phyloP scores from a whole-genome alignment of 2,797 vertebrate species.

The Hydrolagus colliei region DNA sequence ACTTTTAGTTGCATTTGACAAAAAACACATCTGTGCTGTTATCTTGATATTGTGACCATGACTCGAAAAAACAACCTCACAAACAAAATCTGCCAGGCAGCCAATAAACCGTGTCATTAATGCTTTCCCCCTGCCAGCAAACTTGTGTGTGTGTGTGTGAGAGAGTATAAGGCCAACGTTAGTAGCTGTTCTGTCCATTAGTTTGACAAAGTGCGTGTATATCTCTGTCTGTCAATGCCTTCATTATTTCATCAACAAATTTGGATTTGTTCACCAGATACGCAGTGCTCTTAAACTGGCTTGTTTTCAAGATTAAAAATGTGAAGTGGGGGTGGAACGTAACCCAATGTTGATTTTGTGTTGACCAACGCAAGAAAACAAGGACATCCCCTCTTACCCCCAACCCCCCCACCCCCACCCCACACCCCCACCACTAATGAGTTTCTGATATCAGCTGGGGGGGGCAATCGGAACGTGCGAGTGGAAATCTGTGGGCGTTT shows the following conservation, averaged over 20 bases:
- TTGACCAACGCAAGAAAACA: not conserved
- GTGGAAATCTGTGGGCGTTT: no score
- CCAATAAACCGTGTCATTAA: not conserved
- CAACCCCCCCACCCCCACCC: no score
- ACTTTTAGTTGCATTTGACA: slow-evolving; percentile 8
- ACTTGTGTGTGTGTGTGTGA: not conserved
- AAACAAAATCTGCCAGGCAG: not conserved
- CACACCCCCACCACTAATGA: no score
- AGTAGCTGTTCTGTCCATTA: not conserved
- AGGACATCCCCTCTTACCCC: no score
- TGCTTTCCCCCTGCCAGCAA: not conserved
- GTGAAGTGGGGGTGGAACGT: not conserved
- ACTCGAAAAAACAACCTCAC: not conserved
- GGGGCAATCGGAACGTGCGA: no score
- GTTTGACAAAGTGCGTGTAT: not conserved
- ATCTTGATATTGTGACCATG: not conserved
- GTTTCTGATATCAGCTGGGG: no score
- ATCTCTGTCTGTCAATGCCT: not conserved
- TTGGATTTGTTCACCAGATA: not conserved
- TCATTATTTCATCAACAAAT: not conserved
- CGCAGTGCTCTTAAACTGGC: not conserved
- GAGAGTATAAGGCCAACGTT: not conserved
- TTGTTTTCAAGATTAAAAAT: slow-evolving; percentile 1
- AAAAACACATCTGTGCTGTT: slow-evolving; percentile 17
- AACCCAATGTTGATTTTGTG: not conserved